Conservation (phyloP, 2,888 invertebrate genomes). For the Allolobophora icterica region DNA sequence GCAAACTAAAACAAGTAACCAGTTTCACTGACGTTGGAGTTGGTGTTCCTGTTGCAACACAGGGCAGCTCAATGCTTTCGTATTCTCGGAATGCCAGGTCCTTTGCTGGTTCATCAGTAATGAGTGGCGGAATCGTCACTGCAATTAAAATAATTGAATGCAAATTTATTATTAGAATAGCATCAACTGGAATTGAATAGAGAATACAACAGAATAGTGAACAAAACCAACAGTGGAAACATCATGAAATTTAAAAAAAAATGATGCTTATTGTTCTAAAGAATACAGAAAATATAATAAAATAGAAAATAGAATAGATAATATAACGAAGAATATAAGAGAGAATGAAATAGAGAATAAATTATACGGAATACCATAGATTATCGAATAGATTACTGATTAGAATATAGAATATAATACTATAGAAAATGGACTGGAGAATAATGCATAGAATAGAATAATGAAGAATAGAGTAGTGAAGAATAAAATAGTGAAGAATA, state of each 20-base stretch:
- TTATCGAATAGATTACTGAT: not conserved
- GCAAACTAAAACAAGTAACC: not conserved
- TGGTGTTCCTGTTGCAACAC: slow-evolving; percentile 94
- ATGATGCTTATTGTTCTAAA: no score
- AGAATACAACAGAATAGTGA: not conserved
- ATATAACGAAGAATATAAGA: not conserved
- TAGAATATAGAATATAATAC: not conserved
- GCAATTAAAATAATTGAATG: slow-evolving; percentile 29
- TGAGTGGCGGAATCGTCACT: slow-evolving; percentile 79
- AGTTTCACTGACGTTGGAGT: slow-evolving; percentile 82
- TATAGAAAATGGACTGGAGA: not conserved
- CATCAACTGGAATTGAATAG: not conserved
- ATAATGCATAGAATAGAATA: not conserved
- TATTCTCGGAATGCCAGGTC: slow-evolving; percentile 90
- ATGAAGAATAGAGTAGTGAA: not conserved
- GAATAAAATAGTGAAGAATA: not conserved
- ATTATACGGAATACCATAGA: no score
- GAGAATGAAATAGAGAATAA: not conserved
- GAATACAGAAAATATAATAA: no score
- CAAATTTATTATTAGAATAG: not conserved
- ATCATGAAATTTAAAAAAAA: no score
- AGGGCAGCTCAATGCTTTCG: slow-evolving; percentile 81
- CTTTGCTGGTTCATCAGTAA: slow-evolving; percentile 89
- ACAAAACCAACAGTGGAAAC: not conserved
- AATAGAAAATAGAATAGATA: not conserved